Base-by-base conservation (phyloP, 2,888 invertebrate species). In the Cybosia mesomella region DNA sequence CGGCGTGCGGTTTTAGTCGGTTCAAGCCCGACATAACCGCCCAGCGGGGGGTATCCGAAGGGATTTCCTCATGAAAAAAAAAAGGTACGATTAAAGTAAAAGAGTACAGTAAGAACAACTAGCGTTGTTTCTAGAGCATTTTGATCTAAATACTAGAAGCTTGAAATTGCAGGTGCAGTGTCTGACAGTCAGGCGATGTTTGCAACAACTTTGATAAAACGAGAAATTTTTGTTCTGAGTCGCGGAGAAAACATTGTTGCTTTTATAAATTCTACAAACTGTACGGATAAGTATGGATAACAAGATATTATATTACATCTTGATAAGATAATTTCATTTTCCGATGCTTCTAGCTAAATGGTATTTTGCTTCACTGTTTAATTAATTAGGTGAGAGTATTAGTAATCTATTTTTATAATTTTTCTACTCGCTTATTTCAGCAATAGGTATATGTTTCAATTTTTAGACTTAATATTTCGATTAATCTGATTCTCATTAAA, bases 91-190 rank as follows among this genome's bases (percentile, higher is more conserved):
- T n/a, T 43, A 9, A 49, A 49, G n/a, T 2, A 9, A 49, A 49
- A 49, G 8, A 49, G 18, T 49, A 2, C 18, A 49, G 18, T 5
- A n/a, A 49, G n/a, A n/a, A 49, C n/a, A 49, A 49, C 8, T 9
- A 9, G 9, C n/a, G n/a, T 49, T 58, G 65, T 64, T 71, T 65
- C 57, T 69, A 71, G 62, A 76, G 77, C 61, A 60, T 76, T n/a
- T 74, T 69, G 64, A 77, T 64, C 74, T 67, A 67, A 76, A 73
- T 68, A 74, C 74, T 76, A 66, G 74, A 76, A 77, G 77, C 74
- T 43, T 69, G 63, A 67, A 77, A 76, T 72, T 77, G 77, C 69
- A 77, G 77, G 61, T 74, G 66, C 67, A 60, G 67, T 58, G 61
- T 65, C 69, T 74, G 69, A 66, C 77, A 64, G 61, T 73, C 70